A percentile compares a stretch with the other conserved stretches of the same genome.
phyloP scores from a whole-genome alignment of 2,113 vertebrate species.

The Marmota monax region DNA sequence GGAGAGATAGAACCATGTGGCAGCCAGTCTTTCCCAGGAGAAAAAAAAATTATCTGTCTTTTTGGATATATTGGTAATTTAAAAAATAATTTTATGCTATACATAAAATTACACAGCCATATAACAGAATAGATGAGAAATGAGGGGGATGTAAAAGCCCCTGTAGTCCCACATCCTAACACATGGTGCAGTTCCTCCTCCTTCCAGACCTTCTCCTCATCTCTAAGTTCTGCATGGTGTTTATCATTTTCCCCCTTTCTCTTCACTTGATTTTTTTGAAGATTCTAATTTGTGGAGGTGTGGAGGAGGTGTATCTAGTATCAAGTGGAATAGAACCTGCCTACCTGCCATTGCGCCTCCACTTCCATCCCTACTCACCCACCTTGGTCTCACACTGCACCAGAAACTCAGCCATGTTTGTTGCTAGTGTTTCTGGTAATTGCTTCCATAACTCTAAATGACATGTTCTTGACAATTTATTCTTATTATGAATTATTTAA shows the following conservation, averaged over 20 bases:
- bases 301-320: slow-evolving; percentile 1
- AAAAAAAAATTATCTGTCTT: not conserved
- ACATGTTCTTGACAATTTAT: not conserved
- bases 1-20: not conserved
- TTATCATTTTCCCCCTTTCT: not conserved
- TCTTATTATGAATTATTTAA: slow-evolving; percentile 1
- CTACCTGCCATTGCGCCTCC: rapidly evolving
- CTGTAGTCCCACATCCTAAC: not conserved
- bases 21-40: not conserved
- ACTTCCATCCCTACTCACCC: not conserved
- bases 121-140: not conserved
- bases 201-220: not conserved
- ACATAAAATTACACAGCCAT: not conserved
- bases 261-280: not conserved
- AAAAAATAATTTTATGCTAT: not conserved
- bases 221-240: not conserved
- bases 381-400: not conserved
- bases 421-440: slow-evolving; percentile 18
- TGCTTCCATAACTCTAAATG: slow-evolving; percentile 6
- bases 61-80: not conserved
- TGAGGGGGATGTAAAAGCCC: not conserved
- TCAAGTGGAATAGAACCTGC: not conserved
- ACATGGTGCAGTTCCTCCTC: not conserved
- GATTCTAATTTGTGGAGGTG: not conserved
- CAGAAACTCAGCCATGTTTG: not conserved